Conservation (phyloP, 2,888 invertebrate genomes). For the Mimumesa dahlbomi region DNA sequence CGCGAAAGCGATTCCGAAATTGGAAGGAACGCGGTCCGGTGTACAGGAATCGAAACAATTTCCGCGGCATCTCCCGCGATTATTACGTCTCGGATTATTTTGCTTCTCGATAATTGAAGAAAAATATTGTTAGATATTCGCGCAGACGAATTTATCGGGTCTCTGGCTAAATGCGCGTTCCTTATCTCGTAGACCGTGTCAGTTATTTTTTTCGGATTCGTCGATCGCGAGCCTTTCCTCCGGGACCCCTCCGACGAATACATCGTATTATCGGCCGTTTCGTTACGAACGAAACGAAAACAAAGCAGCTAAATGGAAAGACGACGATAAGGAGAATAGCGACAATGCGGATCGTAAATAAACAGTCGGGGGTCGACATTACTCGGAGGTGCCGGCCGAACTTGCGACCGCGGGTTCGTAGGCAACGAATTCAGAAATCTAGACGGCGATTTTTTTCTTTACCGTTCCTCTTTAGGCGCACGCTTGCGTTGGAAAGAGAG, state of each 20-base stretch:
- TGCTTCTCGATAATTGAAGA: slow-evolving; percentile 3
- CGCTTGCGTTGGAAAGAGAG: background rate
- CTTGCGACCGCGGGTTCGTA: too few species aligned
- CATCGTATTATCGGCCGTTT: slow-evolving; percentile 5
- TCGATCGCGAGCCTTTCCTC: background rate
- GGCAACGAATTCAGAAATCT: too few species aligned
- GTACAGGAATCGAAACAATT: too few species aligned
- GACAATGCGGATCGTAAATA: slow-evolving; percentile 26
- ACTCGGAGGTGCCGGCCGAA: slow-evolving; percentile 8
- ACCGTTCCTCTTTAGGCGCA: background rate
- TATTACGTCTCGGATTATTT: slow-evolving; percentile 1
- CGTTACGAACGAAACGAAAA: slow-evolving; percentile 42
- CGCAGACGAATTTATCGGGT: background rate
- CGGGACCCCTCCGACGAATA: background rate
- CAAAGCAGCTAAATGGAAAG: slow-evolving; percentile 18
- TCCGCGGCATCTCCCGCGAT: too few species aligned
- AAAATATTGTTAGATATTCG: background rate
- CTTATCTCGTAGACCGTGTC: background rate
- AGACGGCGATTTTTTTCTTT: too few species aligned
- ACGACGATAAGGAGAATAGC: slow-evolving; percentile 24
- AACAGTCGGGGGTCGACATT: slow-evolving; percentile 4
- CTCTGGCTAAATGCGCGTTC: background rate
- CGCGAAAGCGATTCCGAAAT: background rate
- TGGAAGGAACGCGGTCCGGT: too few species aligned
- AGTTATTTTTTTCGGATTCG: background rate